Percentiles rank a stretch among this genome's conserved stretches.
Evolutionary conservation across 2,797 vertebrate species (phyloP).

Genomic region (Podargus strigoides): DNA sequence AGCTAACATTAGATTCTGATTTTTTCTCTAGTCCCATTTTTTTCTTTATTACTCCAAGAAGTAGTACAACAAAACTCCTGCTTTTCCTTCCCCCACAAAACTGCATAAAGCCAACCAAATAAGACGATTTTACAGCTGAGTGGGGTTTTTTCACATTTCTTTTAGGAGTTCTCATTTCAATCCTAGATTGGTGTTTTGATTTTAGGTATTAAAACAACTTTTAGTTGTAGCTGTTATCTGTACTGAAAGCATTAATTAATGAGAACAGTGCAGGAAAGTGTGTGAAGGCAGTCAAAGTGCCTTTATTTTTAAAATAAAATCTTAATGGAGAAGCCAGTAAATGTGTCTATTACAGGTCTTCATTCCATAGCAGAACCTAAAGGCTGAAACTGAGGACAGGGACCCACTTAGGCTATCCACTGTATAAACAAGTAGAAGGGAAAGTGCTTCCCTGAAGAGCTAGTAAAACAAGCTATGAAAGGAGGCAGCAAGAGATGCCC

Average conservation of each 20-base stretch:
- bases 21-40: not conserved
- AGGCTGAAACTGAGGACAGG: not conserved
- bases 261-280: not conserved
- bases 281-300: not conserved
- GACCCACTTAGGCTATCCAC: not conserved
- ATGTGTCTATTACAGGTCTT: not conserved
- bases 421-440: not conserved
- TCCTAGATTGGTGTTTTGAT: not conserved
- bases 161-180: not conserved
- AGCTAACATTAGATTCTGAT: not conserved
- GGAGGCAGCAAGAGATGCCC: not conserved
- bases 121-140: not conserved
- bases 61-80: not conserved
- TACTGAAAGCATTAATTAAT: not conserved
- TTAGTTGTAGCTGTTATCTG: constrained; percentile 8
- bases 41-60: not conserved
- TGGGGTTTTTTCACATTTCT: not conserved
- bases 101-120: not conserved
- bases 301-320: not conserved
- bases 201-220: constrained; percentile 6
- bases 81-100: not conserved
- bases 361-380: not conserved
- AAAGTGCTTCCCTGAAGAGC: not conserved
- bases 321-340: not conserved
- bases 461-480: not conserved